phyloP scores from a whole-genome alignment of 2,888 invertebrate species.

The Pomacea canaliculata region DNA sequence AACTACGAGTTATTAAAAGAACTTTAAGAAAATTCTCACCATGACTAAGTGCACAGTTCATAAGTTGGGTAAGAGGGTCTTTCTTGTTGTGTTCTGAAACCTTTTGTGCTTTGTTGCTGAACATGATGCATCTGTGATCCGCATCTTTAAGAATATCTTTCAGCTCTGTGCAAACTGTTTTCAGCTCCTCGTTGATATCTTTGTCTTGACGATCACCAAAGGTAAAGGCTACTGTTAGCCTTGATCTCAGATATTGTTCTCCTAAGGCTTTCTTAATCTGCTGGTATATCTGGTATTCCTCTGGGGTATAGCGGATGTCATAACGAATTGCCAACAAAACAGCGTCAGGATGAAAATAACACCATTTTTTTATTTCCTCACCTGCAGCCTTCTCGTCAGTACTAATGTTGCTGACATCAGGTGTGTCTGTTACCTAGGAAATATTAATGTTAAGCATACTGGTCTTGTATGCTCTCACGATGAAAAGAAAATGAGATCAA shows the following conservation, averaged over 20 bases:
- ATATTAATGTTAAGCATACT: too few relatives aligned
- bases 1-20: too few relatives aligned
- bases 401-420: not conserved
- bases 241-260: not conserved
- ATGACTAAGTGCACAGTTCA: rapidly evolving
- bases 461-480: too few relatives aligned
- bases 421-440: not conserved
- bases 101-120: too few relatives aligned
- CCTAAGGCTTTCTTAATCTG: not conserved
- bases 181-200: too few relatives aligned
- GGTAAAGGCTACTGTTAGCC: not conserved
- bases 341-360: not conserved
- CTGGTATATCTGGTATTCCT: not conserved
- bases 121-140: too few relatives aligned
- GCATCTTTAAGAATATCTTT: too few relatives aligned
- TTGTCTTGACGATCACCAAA: not conserved
- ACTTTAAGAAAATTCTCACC: too few relatives aligned
- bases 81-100: too few relatives aligned
- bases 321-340: not conserved
- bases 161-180: too few relatives aligned
- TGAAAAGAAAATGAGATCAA: too few relatives aligned
- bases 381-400: not conserved
- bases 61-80: too few relatives aligned
- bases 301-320: not conserved
- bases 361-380: not conserved